phyloP scores from a whole-genome alignment of 2,113 vertebrate genomes.

The Deroptyus accipitrinus region DNA sequence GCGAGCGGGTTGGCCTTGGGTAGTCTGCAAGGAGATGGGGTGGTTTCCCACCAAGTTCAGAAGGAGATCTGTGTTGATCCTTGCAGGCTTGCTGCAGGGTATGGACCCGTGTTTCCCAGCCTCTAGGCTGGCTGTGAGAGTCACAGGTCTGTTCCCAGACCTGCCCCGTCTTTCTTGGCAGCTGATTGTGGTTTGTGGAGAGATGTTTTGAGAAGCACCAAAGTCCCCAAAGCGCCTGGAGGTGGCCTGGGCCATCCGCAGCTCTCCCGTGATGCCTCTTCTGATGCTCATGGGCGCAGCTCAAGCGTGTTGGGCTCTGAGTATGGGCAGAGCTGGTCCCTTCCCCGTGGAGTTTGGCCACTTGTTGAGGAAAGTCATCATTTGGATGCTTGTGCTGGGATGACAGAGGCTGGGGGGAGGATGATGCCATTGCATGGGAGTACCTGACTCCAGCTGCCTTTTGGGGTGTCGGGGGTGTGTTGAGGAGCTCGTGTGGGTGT shows the following conservation, averaged over 20 bases:
- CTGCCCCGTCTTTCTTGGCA: not conserved
- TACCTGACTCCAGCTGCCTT: not conserved
- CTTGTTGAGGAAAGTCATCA: not conserved
- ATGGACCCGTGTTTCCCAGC: fast-evolving
- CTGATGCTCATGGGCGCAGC: fast-evolving
- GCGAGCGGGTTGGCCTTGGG: fast-evolving
- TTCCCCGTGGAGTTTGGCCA: not conserved
- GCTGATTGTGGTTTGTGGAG: not conserved
- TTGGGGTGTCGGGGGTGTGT: fast-evolving
- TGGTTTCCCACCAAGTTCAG: not conserved
- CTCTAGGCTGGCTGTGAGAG: fast-evolving
- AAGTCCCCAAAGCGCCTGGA: not conserved
- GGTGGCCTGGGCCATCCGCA: not conserved
- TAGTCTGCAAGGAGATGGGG: not conserved
- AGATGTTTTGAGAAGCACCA: not conserved
- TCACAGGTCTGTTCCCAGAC: fast-evolving
- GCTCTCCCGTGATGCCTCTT: fast-evolving
- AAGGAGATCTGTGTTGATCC: not conserved
- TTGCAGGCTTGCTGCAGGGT: not conserved
- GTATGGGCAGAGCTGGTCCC: not conserved
- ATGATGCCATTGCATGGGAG: fast-evolving
- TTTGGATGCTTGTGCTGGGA: not conserved
- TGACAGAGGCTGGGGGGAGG: not conserved
- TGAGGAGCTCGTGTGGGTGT: not conserved
- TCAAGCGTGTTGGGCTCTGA: fast-evolving